phyloP scores from a whole-genome alignment of 1,140 invertebrate genomes.

The Aricia agestis region DNA sequence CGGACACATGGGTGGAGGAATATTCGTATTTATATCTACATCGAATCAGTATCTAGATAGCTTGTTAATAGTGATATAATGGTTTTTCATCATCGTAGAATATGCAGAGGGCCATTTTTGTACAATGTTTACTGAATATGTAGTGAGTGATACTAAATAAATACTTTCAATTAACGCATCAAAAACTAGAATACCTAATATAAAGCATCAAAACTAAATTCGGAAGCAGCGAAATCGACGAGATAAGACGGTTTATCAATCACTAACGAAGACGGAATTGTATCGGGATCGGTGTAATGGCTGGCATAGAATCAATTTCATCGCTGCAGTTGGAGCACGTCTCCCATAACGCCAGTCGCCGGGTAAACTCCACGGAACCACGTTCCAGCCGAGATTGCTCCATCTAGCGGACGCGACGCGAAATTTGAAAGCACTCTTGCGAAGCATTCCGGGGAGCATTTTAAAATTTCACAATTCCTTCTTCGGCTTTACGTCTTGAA shows the following conservation, averaged over 20 bases:
- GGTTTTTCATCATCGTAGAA: too few relatives aligned
- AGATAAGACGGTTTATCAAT: background rate
- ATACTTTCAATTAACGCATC: too few relatives aligned
- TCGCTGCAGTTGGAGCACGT: constrained; percentile 5
- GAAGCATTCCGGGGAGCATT: constrained; percentile 33
- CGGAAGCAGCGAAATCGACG: background rate
- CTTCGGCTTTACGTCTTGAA: background rate
- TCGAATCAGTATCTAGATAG: too few relatives aligned
- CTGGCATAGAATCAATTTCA: constrained; percentile 37
- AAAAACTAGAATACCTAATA: too few relatives aligned
- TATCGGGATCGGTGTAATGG: background rate
- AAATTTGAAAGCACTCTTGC: constrained; percentile 41
- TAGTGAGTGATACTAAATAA: too few relatives aligned
- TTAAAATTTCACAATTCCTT: constrained; percentile 40
- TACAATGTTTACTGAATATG: too few relatives aligned
- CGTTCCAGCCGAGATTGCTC: constrained; percentile 54
- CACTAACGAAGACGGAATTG: background rate
- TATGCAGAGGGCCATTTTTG: too few relatives aligned
- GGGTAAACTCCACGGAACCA: constrained; percentile 52
- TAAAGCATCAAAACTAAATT: too few relatives aligned
- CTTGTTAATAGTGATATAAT: too few relatives aligned
- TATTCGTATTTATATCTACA: too few relatives aligned
- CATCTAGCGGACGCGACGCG: constrained; percentile 41
- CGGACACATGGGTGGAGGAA: too few relatives aligned
- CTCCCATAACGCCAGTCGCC: constrained; percentile 41